Evolutionary conservation across 2,888 invertebrate species (phyloP), one percentile per base, ranked within the genome.

Genomic region (Polydrusus pterygomalis): DNA sequence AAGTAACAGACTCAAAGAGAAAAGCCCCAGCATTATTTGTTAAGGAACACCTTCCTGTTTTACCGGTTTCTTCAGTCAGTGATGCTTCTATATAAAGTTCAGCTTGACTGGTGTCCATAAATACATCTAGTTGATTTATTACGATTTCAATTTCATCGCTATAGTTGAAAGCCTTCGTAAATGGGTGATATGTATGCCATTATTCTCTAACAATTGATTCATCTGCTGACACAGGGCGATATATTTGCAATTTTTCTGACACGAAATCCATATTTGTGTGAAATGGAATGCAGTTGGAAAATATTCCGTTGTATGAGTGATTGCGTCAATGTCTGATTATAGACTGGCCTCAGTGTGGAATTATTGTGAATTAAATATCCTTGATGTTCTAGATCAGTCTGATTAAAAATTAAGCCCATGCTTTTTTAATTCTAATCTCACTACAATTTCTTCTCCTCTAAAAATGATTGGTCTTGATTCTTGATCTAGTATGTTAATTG

Each of bases 401-500:
- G n/a, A 51, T 73, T 73, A 34, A 54, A 65, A 38, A 68, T 25
- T 15, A 18, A 84, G 11, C 38, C 30, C 54, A 45, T 25, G 20
- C 58, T 7, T 72, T 68, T 77, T 80, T 56, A 82, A 70, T 75
- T 80, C 80, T 18, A 82, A 51, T 56, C 74, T 47, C 3, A 82
- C 7, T 30, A 30, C 72, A 45, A 82, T 77, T 64, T 78, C 63
- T 68, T 82, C 80, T 11, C 79, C 81, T 73, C 77, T 64, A 68
- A 82, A 81, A 77, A 82, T 81, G 9, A 81, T 78, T 9, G 58
- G 70, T 18, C 77, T 54, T 20, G 74, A 80, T 56, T 80, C 73
- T 75, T 83, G 81, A 79, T 83, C 80, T 13, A 84, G 70, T 18
- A 85, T 34, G 71, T 74, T 81, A 62, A 85, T 18, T 30, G 80